These are phyloP conservation scores for Theristus sp. DNA, from an alignment of 2,888 invertebrate genomes.

Conservation along the genomic window DNA sequence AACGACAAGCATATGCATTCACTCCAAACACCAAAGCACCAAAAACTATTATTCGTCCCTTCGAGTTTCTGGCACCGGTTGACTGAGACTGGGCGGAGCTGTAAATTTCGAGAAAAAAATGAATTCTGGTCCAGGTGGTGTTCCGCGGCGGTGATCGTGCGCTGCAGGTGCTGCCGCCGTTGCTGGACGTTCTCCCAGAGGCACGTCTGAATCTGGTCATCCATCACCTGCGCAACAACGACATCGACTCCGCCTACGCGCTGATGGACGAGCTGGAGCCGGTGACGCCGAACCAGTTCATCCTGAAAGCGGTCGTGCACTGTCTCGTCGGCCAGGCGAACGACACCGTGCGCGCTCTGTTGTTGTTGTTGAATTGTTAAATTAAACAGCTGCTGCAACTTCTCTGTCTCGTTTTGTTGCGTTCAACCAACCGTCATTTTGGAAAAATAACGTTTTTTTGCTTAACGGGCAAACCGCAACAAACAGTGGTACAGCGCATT, in stretches of 20 bases:
- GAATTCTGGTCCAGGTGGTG: constrained; percentile 36
- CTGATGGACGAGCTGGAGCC: constrained; percentile 78
- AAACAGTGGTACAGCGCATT: too few relatives aligned
- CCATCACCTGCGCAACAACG: constrained; percentile 38
- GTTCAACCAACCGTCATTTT: too few relatives aligned
- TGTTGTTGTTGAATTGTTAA: neutral
- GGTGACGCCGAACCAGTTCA: constrained; percentile 80
- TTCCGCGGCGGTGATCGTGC: constrained; percentile 84
- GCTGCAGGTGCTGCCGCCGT: constrained; percentile 66
- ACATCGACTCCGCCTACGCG: constrained; percentile 66
- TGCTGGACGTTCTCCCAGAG: constrained; percentile 87
- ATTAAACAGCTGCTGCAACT: constrained; percentile 37
- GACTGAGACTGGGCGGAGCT: too few relatives aligned
- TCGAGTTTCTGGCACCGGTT: too few relatives aligned
- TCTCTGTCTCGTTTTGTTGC: neutral
- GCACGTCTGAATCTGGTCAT: constrained; percentile 56
- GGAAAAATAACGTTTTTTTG: too few relatives aligned
- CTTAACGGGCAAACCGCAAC: too few relatives aligned
- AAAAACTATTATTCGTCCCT: too few relatives aligned
- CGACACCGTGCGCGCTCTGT: constrained; percentile 43
- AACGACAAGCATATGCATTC: too few relatives aligned
- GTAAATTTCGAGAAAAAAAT: neutral
- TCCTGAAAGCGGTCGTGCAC: constrained; percentile 84
- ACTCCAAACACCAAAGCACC: too few relatives aligned
- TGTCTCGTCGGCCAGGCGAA: constrained; percentile 78